Base-by-base conservation (phyloP, 2,113 vertebrate genomes). In the Siphamia tubifer region DNA sequence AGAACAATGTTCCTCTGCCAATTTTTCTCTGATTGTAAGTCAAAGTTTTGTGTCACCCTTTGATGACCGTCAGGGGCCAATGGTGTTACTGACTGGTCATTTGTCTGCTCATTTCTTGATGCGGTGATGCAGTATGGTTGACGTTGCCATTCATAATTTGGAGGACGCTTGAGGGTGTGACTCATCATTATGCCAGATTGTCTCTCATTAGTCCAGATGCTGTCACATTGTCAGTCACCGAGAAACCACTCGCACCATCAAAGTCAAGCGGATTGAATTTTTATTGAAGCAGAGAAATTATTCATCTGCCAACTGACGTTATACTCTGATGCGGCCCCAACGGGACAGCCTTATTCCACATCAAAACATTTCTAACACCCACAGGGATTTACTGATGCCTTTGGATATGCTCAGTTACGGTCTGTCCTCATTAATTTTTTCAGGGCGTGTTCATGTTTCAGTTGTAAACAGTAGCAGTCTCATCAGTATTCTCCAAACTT, bases 191-290 rank as follows among this genome's bases (percentile, higher is more conserved):
- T 36, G 16, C 32, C 49, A 45, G 36, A 51, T 60, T 55, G 47
- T 69, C 23, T 45, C 42, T 77, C 57, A 52, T 61, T 70, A 47
- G 43, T 54, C 42, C 47, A 7, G 34, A 65, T 36, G 9, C 15
- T 21, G 27, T 34, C 55, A 6, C 49, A 42, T 70, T 28, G 31
- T 17, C 19, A 16, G 12, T 55, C 20, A 27, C 10, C 17, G 17
- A 52, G 44, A 7, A 42, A 23, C 60, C 47, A 31, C 35, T 68
- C 57, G 44, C 39, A 48, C 24, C 16, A 16, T 48, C 58, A 20
- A 27, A 35, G 19, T 77, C 54, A 31, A n/a, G 12, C 1, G 43
- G 0, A 48, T 47, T 72, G 35, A 4, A 48, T n/a, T 49, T 71
- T 64, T 19, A 38, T 47, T 4, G 1, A 68, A 54, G 56, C 15